phyloP scores from a whole-genome alignment of 2,888 invertebrate species.

The Tricholauxania praeusta region DNA sequence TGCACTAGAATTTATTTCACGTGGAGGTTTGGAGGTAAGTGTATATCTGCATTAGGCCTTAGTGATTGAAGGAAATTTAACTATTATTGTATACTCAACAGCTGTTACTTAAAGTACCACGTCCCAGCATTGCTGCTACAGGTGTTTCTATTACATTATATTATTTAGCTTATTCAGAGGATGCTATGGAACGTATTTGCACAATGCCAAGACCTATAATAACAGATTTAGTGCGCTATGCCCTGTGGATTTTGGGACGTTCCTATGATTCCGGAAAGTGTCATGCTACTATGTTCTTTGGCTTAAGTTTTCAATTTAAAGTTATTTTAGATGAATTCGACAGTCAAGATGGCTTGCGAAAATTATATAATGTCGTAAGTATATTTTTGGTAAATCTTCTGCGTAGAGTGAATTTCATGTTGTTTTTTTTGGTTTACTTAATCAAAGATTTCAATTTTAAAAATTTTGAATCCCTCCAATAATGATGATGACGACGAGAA shows the following conservation, averaged over 20 bases:
- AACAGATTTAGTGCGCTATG: conserved; percentile 86
- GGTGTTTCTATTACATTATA: conserved; percentile 95
- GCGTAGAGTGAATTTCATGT: neutral
- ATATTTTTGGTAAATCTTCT: neutral
- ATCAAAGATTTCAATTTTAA: conserved; percentile 82
- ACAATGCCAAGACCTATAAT: conserved; percentile 83
- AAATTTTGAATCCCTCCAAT: conserved; percentile 78
- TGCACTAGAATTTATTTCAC: conserved; percentile 93
- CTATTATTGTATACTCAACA: conserved; percentile 62
- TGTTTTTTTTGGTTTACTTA: conserved; percentile 12
- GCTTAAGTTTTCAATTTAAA: conserved; percentile 92
- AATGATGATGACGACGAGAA: conserved; percentile 74
- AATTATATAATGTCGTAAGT: conserved; percentile 86
- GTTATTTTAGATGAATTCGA: conserved; percentile 96
- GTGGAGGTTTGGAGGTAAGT: conserved; percentile 83
- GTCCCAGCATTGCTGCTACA: conserved; percentile 95
- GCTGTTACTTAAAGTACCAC: conserved; percentile 88
- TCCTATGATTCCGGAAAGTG: conserved; percentile 98
- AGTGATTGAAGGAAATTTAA: neutral
- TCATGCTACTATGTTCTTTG: conserved; percentile 98
- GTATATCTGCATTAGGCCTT: neutral
- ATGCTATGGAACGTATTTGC: conserved; percentile 97
- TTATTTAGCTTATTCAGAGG: conserved; percentile 96
- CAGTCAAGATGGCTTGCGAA: conserved; percentile 88
- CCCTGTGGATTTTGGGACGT: conserved; percentile 94